Evolutionary conservation across 2,797 vertebrate genomes (phyloP).

Genomic region (Galago senegalensis): DNA sequence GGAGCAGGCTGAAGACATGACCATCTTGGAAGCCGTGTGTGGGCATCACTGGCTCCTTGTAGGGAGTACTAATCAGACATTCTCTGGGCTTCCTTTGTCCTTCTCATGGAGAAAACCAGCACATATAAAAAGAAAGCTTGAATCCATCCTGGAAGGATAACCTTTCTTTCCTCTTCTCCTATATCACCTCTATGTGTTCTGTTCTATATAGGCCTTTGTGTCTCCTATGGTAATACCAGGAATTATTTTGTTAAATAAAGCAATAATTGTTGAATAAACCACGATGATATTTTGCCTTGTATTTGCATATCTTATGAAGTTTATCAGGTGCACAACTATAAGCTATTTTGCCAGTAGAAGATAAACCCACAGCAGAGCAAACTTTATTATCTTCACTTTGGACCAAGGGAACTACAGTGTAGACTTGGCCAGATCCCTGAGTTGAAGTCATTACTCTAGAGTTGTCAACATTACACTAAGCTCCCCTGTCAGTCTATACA

Average conservation of each 20-base stretch:
- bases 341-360: neutral
- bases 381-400: neutral
- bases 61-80: neutral
- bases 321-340: neutral
- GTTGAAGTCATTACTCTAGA: neutral
- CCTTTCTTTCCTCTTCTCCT: neutral
- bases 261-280: neutral
- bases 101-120: neutral
- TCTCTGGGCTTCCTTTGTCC: neutral
- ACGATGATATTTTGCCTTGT: neutral
- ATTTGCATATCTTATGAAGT: neutral
- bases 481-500: neutral
- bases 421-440: constrained; percentile 10
- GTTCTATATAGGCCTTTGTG: neutral
- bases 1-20: too few relatives aligned
- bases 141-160: neutral
- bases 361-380: neutral
- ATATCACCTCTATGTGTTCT: neutral
- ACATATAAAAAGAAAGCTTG: neutral
- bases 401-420: neutral
- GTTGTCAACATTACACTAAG: neutral
- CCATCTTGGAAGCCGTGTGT: neutral
- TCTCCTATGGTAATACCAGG: neutral
- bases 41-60: neutral
- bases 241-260: neutral